Evolutionary conservation across 2,888 invertebrate genomes (phyloP).

Genomic region (Volucella zonaria): DNA sequence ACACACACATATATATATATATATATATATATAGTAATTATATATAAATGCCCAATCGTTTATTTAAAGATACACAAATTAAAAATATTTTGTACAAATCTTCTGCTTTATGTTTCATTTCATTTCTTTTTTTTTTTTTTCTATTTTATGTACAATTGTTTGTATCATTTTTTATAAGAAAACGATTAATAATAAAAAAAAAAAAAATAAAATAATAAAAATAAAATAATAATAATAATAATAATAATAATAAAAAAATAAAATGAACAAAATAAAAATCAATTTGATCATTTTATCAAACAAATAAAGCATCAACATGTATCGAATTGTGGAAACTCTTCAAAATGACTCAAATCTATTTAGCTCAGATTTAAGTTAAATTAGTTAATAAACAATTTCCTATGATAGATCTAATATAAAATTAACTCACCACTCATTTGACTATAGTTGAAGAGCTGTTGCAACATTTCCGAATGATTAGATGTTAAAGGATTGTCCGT

Average conservation of each 20-base stretch:
- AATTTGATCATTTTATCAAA: background rate
- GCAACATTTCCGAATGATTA: constrained; percentile 78
- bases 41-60: constrained; percentile 51
- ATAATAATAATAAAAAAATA: background rate
- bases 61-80: constrained; percentile 48
- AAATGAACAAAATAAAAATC: too few relatives aligned
- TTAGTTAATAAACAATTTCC: background rate
- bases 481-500: constrained; percentile 67
- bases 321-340: too few relatives aligned
- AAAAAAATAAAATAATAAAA: constrained; percentile 1
- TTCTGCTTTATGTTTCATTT: constrained; percentile 37
- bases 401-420: constrained; percentile 18
- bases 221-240: constrained; percentile 1
- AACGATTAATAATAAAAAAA: constrained; percentile 9
- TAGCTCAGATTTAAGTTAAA: too few relatives aligned
- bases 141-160: constrained; percentile 35
- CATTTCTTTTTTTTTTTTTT: too few relatives aligned
- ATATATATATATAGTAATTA: background rate
- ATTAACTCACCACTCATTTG: constrained; percentile 81
- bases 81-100: constrained; percentile 61
- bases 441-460: constrained; percentile 81
- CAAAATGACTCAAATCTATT: too few relatives aligned
- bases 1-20: background rate
- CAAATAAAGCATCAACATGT: background rate
- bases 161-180: constrained; percentile 8